Evolutionary conservation across 2,888 invertebrate genomes (phyloP).

Genomic region (Pheosia gnoma): DNA sequence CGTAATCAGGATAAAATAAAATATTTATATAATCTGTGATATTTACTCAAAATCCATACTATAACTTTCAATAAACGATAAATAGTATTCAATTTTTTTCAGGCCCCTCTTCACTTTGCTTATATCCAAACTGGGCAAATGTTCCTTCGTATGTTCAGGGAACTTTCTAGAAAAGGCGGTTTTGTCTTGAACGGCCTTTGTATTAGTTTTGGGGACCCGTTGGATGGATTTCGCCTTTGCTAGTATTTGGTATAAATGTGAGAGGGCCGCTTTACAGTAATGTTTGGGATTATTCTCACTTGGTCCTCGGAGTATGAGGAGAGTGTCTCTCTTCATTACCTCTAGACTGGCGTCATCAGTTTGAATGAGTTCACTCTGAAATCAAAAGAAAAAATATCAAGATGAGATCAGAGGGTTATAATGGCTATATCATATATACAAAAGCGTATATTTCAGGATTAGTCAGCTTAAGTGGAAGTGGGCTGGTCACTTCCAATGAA

Average conservation of each 20-base stretch:
- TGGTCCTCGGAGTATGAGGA: constrained; percentile 85
- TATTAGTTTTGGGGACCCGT: constrained; percentile 33
- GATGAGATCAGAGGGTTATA: no score
- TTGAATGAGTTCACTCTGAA: constrained; percentile 83
- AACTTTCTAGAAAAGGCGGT: constrained; percentile 83
- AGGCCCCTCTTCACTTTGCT: constrained; percentile 81
- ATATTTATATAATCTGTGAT: constrained; percentile 8
- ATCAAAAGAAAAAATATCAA: constrained; percentile 23
- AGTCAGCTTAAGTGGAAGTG: no score
- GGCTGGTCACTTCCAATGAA: no score
- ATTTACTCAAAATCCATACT: constrained; percentile 55
- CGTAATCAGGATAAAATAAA: background rate
- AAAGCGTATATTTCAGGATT: no score
- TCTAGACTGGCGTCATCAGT: constrained; percentile 83
- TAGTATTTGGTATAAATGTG: constrained; percentile 85
- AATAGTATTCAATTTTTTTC: constrained; percentile 89
- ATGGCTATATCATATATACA: no score
- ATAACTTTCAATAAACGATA: constrained; percentile 85
- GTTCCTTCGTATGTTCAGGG: constrained; percentile 76
- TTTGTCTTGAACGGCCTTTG: constrained; percentile 30
- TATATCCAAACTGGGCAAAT: constrained; percentile 77
- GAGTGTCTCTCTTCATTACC: constrained; percentile 85
- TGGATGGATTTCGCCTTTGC: constrained; percentile 63
- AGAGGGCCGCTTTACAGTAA: constrained; percentile 87
- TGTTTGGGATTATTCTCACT: constrained; percentile 76